Evolutionary conservation across 2,797 vertebrate species (phyloP).

Genomic region (Salmo trutta): DNA sequence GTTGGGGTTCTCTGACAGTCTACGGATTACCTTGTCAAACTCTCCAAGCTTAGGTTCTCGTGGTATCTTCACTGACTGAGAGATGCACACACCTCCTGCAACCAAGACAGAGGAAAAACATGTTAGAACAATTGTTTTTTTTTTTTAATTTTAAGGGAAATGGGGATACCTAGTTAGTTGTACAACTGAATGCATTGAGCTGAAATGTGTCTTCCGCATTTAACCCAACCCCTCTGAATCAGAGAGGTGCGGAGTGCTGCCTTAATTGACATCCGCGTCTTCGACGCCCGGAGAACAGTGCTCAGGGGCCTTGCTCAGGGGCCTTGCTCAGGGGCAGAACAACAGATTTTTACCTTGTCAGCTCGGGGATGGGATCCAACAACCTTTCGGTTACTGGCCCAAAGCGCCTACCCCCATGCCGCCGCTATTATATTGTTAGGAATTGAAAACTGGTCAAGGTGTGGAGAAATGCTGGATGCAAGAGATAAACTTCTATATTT

Average conservation of each 20-base stretch:
- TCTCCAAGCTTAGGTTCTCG: constrained; percentile 88
- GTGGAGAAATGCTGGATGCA: background rate
- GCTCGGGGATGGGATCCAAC: no score
- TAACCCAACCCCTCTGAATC: no score
- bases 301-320: no score
- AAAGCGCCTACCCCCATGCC: no score
- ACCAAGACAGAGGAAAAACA: background rate
- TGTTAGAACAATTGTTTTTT: background rate
- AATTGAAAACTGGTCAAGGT: no score
- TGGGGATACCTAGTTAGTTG: background rate
- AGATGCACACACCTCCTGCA: constrained; percentile 88
- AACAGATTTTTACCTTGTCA: background rate
- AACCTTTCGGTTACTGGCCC: no score
- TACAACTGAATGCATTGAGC: no score
- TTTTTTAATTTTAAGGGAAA: background rate
- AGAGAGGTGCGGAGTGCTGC: no score
- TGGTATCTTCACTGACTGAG: constrained; percentile 93
- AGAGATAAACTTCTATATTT: background rate
- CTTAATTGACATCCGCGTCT: no score
- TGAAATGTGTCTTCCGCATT: no score
- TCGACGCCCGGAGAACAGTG: no score
- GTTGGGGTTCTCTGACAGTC: constrained; percentile 90
- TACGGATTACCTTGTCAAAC: constrained; percentile 91
- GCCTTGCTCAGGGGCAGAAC: background rate
- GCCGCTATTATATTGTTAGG: no score